A percentile compares a stretch with the other conserved stretches of the same genome.
Evolutionary conservation across 2,888 invertebrate species (phyloP).

Genomic region (Trachelus tabidus): DNA sequence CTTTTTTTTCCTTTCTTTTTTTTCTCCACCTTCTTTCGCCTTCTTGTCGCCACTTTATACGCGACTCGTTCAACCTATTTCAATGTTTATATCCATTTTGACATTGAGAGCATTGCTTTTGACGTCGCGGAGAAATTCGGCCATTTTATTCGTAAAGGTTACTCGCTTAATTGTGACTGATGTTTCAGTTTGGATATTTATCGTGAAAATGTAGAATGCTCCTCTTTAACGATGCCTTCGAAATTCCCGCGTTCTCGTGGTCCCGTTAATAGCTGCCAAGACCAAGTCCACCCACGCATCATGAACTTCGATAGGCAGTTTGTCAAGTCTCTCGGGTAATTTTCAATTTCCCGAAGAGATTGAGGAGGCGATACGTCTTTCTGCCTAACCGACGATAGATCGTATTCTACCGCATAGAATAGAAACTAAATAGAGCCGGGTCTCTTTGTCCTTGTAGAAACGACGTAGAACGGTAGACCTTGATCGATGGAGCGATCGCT

Average conservation of each 20-base stretch:
- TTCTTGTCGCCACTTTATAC: background rate
- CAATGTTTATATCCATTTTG: background rate
- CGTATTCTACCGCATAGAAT: slow-evolving; percentile 11
- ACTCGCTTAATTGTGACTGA: background rate
- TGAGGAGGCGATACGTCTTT: slow-evolving; percentile 8
- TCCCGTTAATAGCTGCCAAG: background rate
- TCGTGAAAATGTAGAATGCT: background rate
- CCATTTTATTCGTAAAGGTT: background rate
- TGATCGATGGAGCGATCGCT: background rate
- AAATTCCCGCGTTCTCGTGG: background rate
- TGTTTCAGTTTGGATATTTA: background rate
- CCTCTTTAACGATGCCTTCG: background rate
- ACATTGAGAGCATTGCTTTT: background rate
- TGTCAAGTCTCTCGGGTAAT: slow-evolving; percentile 17
- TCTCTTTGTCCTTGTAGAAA: slow-evolving; percentile 14
- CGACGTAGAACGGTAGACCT: background rate
- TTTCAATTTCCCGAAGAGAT: slow-evolving; percentile 18
- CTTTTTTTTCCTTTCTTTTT: background rate
- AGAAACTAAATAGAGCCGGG: slow-evolving; percentile 15
- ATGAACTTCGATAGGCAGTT: slow-evolving; percentile 5
- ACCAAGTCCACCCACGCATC: background rate
- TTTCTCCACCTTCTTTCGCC: background rate
- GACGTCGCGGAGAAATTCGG: background rate
- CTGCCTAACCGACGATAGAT: slow-evolving; percentile 10
- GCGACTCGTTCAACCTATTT: background rate